Evolutionary conservation across 2,797 vertebrate species (phyloP).

Genomic region (Esox lucius): DNA sequence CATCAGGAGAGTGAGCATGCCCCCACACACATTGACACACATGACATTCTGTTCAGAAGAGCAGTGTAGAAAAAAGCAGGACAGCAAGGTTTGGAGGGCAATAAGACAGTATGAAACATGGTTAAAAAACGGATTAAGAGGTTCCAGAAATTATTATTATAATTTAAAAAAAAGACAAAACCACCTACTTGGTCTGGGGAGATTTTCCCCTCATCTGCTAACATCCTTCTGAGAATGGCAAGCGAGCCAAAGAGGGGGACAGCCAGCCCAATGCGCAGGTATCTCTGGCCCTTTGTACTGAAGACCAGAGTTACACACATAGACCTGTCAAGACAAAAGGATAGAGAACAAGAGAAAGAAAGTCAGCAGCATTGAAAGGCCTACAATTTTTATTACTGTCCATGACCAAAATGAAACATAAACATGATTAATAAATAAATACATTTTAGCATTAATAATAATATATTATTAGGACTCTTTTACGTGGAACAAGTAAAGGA

Average conservation of each 20-base stretch:
- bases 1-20: too few relatives aligned
- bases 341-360: neutral
- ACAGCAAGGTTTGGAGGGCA: too few relatives aligned
- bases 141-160: too few relatives aligned
- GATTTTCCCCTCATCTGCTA: constrained; percentile 76
- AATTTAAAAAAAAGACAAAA: neutral
- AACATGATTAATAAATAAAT: constrained; percentile 68
- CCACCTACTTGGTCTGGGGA: constrained; percentile 77
- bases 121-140: too few relatives aligned
- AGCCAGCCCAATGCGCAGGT: constrained; percentile 72
- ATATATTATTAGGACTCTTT: constrained; percentile 66
- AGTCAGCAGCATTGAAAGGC: neutral
- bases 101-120: too few relatives aligned
- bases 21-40: too few relatives aligned
- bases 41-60: too few relatives aligned
- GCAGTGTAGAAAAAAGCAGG: too few relatives aligned
- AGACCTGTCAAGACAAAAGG: constrained; percentile 60
- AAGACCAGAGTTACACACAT: constrained; percentile 81
- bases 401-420: constrained; percentile 46
- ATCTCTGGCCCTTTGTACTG: constrained; percentile 73
- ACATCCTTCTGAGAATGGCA: constrained; percentile 77
- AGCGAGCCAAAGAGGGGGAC: constrained; percentile 63
- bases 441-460: constrained; percentile 74
- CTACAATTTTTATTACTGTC: constrained; percentile 9
- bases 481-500: constrained; percentile 67